Conservation (phyloP, 2,113 vertebrate genomes). For the Clarias magur region DNA sequence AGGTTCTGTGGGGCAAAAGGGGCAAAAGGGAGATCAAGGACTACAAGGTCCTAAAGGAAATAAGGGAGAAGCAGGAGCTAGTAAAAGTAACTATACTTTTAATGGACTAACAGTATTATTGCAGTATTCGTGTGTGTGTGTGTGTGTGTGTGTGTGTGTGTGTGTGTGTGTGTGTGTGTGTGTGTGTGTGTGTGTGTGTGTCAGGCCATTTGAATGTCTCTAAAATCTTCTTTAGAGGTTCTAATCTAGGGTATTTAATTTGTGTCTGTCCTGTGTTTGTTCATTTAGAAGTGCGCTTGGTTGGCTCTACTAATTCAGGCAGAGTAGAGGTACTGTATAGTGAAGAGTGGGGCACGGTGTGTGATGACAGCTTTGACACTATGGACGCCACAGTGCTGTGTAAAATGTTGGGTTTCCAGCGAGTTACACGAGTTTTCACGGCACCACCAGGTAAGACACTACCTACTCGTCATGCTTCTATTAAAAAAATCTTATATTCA, state of each 20-base stretch:
- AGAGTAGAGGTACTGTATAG: slow-evolving; percentile 76
- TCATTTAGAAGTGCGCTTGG: slow-evolving; percentile 59
- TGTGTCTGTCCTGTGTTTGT: not conserved
- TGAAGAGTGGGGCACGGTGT: slow-evolving; percentile 81
- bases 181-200: not conserved
- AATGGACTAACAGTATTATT: not conserved
- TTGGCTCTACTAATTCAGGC: slow-evolving; percentile 59
- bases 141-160: not conserved
- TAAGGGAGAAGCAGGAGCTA: not conserved
- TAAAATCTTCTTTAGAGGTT: not conserved
- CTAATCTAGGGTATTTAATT: not conserved
- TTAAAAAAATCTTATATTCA: not conserved
- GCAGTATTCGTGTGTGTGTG: not conserved
- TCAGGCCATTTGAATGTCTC: not conserved
- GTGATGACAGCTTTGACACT: slow-evolving; percentile 76
- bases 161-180: not conserved
- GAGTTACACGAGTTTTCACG: accelerated
- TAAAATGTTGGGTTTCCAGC: slow-evolving; percentile 78
- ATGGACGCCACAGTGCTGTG: slow-evolving; percentile 77
- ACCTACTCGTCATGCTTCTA: too few species aligned
- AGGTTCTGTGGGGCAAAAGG: slow-evolving; percentile 40
- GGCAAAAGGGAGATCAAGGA: slow-evolving; percentile 19
- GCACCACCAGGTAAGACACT: slow-evolving; percentile 64
- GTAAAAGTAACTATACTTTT: not conserved
- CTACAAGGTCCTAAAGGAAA: slow-evolving; percentile 29